Evolutionary conservation across 2,797 vertebrate species (phyloP), one percentile per base, ranked within the genome.

Genomic region (Gorsachius magnificus): DNA sequence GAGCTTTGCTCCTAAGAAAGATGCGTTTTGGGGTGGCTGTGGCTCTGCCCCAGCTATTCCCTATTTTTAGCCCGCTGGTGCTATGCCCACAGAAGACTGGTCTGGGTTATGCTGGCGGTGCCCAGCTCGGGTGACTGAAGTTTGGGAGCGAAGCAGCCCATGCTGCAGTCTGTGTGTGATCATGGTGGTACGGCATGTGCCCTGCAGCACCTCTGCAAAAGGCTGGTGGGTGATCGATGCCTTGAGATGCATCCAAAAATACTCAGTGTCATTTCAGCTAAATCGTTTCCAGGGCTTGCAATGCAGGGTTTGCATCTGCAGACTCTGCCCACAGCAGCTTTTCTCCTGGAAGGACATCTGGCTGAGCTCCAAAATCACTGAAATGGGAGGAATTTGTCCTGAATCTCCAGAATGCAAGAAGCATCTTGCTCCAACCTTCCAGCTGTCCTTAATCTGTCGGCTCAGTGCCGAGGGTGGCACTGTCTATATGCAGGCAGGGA

Each of bases 241-340:
- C 74, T 45, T n/a, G 16, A 69, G 75, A 3, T 1, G 6, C 4
- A 0, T 6, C 83, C 74, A 21, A 11, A 56, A 28, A 9, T 2
- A 1, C 5, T 4, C 43, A 0, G 15, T 1, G 7, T 0, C 8
- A n/a, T 11, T 28, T 29, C 81, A 13, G 54, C 69, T 1, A 2
- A 4, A 6, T 38, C 13, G 0, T 16, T 48, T 6, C 51, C 6
- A 54, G 56, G 58, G 41, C 43, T 38, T 24, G 12, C 6, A 0
- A 0, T 10, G 85, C 13, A 10, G 79, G 28, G 21, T 14, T 41
- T 31, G 0, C 87, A 71, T 10, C 95, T 75, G 87, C 90, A 43
- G 94, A 20, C 65, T 43, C n/a, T 53, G 76, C 85, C 63, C 17
- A 0, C 17, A 4, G 74, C 57, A 72, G 86, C 45, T 46, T 91